These are phyloP conservation scores for Macaria notata DNA, from an alignment of 2,888 invertebrate genomes.

Conservation along the genomic window DNA sequence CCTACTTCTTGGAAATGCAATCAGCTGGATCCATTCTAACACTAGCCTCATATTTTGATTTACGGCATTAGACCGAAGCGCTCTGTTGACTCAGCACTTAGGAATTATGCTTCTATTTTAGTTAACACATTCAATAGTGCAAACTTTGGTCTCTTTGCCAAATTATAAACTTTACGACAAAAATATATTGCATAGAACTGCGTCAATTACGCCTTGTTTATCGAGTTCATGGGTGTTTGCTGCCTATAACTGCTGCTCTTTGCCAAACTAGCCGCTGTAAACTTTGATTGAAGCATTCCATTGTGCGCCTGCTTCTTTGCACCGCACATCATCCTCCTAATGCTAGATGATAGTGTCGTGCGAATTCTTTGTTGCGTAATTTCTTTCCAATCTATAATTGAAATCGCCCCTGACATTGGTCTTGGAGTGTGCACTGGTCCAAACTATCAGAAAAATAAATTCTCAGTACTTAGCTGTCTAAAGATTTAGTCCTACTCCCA, in stretches of 20 bases:
- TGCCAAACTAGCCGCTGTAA: constrained; percentile 16
- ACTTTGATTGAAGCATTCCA: constrained; percentile 24
- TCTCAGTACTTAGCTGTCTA: too few species aligned
- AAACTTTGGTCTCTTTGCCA: constrained; percentile 67
- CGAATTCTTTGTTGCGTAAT: constrained; percentile 12
- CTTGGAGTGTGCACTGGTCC: not conserved
- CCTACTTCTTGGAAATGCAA: not conserved
- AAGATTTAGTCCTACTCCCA: too few species aligned
- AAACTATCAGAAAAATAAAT: not conserved
- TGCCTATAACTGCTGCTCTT: constrained; percentile 24
- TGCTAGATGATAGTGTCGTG: constrained; percentile 1
- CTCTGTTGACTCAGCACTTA: constrained; percentile 60
- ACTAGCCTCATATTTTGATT: constrained; percentile 24
- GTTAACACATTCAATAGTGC: constrained; percentile 59
- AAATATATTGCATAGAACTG: constrained; percentile 62
- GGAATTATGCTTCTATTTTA: constrained; percentile 70
- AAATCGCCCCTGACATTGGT: constrained; percentile 10
- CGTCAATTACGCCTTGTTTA: constrained; percentile 52
- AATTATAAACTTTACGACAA: constrained; percentile 74
- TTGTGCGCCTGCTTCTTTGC: not conserved
- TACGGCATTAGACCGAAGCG: constrained; percentile 34
- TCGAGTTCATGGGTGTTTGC: constrained; percentile 38
- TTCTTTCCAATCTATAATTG: constrained; percentile 4
- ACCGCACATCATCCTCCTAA: constrained; percentile 10
- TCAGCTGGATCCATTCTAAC: constrained; percentile 13